Base-by-base conservation (phyloP, 2,888 invertebrate genomes). In the Hoplodrina blanda region DNA sequence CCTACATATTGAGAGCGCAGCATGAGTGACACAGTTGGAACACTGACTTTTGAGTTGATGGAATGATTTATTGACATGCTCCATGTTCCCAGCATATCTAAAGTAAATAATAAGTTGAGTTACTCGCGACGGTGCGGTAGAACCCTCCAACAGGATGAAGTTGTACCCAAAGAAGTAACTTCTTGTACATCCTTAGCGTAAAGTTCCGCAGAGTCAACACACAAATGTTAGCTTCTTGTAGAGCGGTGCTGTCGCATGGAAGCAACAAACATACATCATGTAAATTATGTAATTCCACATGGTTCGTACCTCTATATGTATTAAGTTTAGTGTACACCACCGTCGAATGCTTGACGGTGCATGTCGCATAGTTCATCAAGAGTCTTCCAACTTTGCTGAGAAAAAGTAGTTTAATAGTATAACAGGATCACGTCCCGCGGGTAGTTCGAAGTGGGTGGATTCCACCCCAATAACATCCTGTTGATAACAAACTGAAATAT, bases 381-480 rank as follows among this genome's bases (percentile, higher is more conserved):
- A 44, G 19, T 37, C 13, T 52, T 25, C 17, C 10, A 66, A 50
- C 44, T 55, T 60, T 44, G 15, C 69, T 25, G 25, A 25, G 25
- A 25, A 25, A 25, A 25, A 33, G 60, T 41, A 76, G 25, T n/a
- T n/a, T n/a, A n/a, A n/a, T 59, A 37, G 59, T 44, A 44, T 17
- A 54, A 41, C n/a, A 20, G 11, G 15, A 5, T 13, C 8, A 13
- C 19, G n/a, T 25, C n/a, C 33, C 25, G 25, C 2, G 25, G 25
- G 2, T 25, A 1, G 25, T 25, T 25, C 25, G 25, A 25, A 25
- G 25, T 25, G 25, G 25, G 25, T 2, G 1, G 25, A 50, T 76
- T 80, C 62, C 19, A 46, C 79, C 52, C 20, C 52, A 52, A 44
- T 60, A 73, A 62, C 25, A 41, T 60, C 33, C 59, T 20, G 30